Base-by-base conservation (phyloP, 2,113 vertebrate species). In the Panthera uncia region DNA sequence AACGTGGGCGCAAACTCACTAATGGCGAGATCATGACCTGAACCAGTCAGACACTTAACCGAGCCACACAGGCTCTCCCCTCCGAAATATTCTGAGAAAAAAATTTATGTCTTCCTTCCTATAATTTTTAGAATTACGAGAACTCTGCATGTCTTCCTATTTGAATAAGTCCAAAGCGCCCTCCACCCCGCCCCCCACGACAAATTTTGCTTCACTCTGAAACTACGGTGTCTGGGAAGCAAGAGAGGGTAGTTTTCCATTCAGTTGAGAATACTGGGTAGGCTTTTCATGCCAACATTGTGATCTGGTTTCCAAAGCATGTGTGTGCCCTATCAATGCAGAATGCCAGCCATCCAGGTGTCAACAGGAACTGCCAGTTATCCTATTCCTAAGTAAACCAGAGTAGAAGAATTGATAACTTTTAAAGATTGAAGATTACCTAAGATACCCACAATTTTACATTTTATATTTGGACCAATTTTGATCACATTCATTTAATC, bases 401-500 rank as follows among this genome's bases (percentile, higher is more conserved):
- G 41, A 95, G 52, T 48, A 41, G 81, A 25, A 88, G 7, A 91
- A n/a, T 14, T 57, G 25, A 83, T 50, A 61, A 61, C 23, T 80
- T 87, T 87, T 52, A n/a, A 27, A 93, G 27, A 91, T 11, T 50
- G 6, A 82, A 31, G 36, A 76, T 92, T 85, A 36, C 55, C 11
- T 86, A 93, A 93, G 61, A 95, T 21, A 38, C 29, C n/a, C 48
- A 80, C 23, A 82, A 27, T 93, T 80, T 97, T 95, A 83, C 52
- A 88, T 69, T 63, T 41, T 57, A 38, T 87, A 15, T 52, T 90
- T 86, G 63, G 15, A 86, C 89, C 68, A 16, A 38, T 31, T 89
- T 93, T 86, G 50, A 41, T 16, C 48, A 83, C 66, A 89, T 93
- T 97, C 57, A 85, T 78, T 94, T 71, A 85, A 89, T 89, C 89